phyloP scores from a whole-genome alignment of 2,113 vertebrate genomes.

The Ptyas mucosa region DNA sequence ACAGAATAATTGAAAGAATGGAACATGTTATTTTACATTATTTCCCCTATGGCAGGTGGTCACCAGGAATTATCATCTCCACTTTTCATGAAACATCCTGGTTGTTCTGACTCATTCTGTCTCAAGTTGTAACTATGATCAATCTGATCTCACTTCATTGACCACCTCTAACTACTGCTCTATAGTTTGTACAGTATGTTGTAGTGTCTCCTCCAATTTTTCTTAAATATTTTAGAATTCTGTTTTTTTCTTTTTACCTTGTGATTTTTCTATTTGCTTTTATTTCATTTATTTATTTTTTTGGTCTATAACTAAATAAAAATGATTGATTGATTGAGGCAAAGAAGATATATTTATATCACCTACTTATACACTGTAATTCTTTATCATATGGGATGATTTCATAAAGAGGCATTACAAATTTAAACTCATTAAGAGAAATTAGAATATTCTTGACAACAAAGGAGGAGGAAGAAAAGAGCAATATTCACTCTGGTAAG shows the following conservation, averaged over 20 bases:
- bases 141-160: not conserved
- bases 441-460: not conserved
- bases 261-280: too few species aligned
- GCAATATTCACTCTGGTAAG: slow-evolving; percentile 4
- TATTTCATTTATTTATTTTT: too few species aligned
- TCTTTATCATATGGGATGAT: slow-evolving; percentile 43
- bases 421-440: not conserved
- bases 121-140: not conserved
- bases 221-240: not conserved
- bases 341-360: slow-evolving; percentile 67
- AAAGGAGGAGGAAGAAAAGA: not conserved
- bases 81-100: not conserved
- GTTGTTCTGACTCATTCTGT: not conserved
- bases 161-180: not conserved
- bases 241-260: not conserved
- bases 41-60: not conserved
- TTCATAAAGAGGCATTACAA: slow-evolving; percentile 44
- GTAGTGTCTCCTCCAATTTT: not conserved
- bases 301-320: too few species aligned
- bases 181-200: not conserved
- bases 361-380: slow-evolving; percentile 59
- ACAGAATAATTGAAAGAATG: not conserved
- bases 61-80: not conserved
- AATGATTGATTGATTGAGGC: slow-evolving; percentile 26
- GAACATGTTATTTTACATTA: not conserved